Evolutionary conservation across 2,113 vertebrate genomes (phyloP).

Genomic region (Lanius ludovicianus): DNA sequence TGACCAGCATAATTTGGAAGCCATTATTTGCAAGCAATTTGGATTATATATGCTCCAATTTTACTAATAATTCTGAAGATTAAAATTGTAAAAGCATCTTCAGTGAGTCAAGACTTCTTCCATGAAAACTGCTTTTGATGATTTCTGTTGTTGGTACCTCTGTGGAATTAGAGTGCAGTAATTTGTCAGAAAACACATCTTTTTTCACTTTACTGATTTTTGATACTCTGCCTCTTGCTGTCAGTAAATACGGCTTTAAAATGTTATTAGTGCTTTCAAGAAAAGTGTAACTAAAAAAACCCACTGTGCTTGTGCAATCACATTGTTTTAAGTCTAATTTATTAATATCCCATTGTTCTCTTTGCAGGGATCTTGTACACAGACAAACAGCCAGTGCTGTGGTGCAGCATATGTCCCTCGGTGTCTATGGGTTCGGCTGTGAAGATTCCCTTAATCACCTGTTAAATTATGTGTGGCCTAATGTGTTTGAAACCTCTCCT

Average conservation of each 20-base stretch:
- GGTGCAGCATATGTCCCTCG: slow-evolving; percentile 98
- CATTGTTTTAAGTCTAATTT: not conserved
- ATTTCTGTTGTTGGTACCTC: not conserved
- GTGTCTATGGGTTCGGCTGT: slow-evolving; percentile 96
- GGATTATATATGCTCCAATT: not conserved
- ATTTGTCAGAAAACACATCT: not conserved
- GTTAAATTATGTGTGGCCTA: slow-evolving; percentile 98
- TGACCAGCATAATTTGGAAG: not conserved
- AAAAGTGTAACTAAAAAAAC: not conserved
- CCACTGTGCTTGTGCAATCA: not conserved
- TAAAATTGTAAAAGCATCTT: not conserved
- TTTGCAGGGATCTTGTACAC: slow-evolving; percentile 92
- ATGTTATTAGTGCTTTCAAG: not conserved
- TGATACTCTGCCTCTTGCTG: not conserved
- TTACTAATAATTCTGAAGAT: not conserved
- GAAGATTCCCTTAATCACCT: slow-evolving; percentile 97
- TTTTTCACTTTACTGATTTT: not conserved
- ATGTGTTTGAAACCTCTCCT: slow-evolving; percentile 97
- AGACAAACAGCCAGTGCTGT: slow-evolving; percentile 95
- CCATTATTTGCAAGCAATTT: not conserved
- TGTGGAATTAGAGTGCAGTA: not conserved
- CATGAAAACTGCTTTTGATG: not conserved
- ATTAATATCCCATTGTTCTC: not conserved
- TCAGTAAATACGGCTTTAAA: not conserved
- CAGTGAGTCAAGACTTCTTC: not conserved